Evolutionary conservation across 2,888 invertebrate genomes (phyloP).

Genomic region (Temnothorax ravouxi): DNA sequence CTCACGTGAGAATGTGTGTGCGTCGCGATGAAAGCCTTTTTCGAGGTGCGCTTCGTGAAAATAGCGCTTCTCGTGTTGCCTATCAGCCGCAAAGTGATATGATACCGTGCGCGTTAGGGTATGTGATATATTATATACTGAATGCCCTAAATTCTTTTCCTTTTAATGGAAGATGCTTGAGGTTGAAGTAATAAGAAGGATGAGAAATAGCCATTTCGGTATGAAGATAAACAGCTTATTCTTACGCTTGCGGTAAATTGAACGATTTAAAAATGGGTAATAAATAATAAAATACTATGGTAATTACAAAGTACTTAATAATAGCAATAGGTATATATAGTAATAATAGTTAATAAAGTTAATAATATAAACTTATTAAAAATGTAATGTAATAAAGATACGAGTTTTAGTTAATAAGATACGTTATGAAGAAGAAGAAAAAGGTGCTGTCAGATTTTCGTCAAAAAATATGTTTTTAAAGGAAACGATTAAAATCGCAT

Average conservation of each 20-base stretch:
- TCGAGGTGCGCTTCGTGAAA: slow-evolving; percentile 36
- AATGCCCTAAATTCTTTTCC: slow-evolving; percentile 23
- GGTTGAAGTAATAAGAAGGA: slow-evolving; percentile 22
- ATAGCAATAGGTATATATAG: not conserved
- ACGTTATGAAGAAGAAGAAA: not conserved
- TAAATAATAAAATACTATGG: slow-evolving; percentile 3
- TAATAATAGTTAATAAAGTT: not conserved
- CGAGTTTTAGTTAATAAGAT: not conserved
- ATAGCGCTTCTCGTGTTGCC: slow-evolving; percentile 40
- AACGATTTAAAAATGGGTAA: not conserved
- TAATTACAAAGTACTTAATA: not conserved
- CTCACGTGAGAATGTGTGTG: slow-evolving; percentile 32
- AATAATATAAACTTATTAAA: not conserved
- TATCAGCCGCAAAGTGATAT: slow-evolving; percentile 35
- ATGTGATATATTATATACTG: slow-evolving; percentile 35
- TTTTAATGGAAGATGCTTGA: slow-evolving; percentile 23
- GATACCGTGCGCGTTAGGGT: slow-evolving; percentile 15
- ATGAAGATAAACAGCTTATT: not conserved
- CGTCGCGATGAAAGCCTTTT: slow-evolving; percentile 45
- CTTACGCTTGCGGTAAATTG: not conserved
- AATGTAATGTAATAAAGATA: not conserved
- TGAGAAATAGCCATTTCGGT: slow-evolving; percentile 10
- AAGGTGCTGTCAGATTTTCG: not conserved
- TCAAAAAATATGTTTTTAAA: not conserved
- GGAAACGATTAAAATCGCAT: not conserved